phyloP scores from a whole-genome alignment of 2,113 vertebrate genomes.

The Entelurus aequoreus region DNA sequence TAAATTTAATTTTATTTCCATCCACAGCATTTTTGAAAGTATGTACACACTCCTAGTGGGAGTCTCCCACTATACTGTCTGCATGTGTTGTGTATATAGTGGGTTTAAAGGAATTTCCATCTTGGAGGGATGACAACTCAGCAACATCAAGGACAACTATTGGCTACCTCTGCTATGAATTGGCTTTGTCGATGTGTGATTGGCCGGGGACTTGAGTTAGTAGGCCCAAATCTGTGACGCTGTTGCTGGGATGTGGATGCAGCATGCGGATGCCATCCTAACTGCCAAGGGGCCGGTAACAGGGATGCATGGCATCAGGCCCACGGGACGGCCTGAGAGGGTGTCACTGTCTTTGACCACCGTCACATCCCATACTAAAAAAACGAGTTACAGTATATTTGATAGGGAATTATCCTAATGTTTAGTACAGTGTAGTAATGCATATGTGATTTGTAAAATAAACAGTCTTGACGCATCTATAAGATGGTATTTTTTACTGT shows the following conservation, averaged over 20 bases:
- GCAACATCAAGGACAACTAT: constrained; percentile 27
- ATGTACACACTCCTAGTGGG: constrained; percentile 4
- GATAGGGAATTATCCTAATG: too few species aligned
- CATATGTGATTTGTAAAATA: too few species aligned
- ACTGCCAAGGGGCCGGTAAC: constrained; percentile 35
- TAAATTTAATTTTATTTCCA: neutral
- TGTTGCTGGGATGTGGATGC: constrained; percentile 66
- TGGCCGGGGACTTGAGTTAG: constrained; percentile 42
- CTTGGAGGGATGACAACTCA: constrained; percentile 39
- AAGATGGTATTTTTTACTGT: too few species aligned
- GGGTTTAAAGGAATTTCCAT: constrained; percentile 59
- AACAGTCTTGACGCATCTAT: too few species aligned
- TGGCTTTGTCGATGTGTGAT: constrained; percentile 36
- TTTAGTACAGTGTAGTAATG: too few species aligned
- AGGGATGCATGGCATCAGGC: constrained; percentile 42
- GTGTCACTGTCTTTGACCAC: constrained; percentile 30
- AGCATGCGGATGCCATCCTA: constrained; percentile 37
- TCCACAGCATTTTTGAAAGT: neutral
- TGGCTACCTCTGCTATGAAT: constrained; percentile 46
- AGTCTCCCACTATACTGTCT: constrained; percentile 15
- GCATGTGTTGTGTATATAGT: constrained; percentile 45
- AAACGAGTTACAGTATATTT: neutral
- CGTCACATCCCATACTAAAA: constrained; percentile 5
- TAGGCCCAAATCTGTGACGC: constrained; percentile 52
- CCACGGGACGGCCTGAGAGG: constrained; percentile 37